Conservation (phyloP, 64 coral and sea anemone genomes). For the Cladopsammia gracilis region DNA sequence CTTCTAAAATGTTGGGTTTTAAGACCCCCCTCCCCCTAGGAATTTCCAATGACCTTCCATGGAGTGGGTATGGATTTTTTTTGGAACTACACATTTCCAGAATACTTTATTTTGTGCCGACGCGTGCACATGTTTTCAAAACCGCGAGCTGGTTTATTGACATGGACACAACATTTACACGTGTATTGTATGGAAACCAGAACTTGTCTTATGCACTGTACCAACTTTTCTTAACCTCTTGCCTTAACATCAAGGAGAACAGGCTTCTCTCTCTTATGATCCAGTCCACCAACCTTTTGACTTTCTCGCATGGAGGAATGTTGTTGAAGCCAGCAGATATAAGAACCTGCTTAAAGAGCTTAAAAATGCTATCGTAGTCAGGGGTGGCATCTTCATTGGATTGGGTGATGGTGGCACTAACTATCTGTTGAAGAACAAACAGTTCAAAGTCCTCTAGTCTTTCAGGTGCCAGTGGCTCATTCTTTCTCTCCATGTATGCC, state of each 20-base stretch:
- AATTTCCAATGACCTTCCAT: too few relatives aligned
- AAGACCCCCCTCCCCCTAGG: too few relatives aligned
- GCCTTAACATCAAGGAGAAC: constrained; percentile 36
- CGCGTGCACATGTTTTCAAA: too few relatives aligned
- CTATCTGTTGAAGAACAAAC: constrained; percentile 46
- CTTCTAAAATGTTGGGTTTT: too few relatives aligned
- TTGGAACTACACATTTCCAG: too few relatives aligned
- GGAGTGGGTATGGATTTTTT: too few relatives aligned
- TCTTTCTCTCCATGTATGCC: constrained; percentile 36
- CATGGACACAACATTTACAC: too few relatives aligned
- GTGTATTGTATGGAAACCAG: too few relatives aligned
- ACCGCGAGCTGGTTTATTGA: too few relatives aligned
- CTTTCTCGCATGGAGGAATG: constrained; percentile 28
- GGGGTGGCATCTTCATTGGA: constrained; percentile 1
- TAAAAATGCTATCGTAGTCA: constrained; percentile 32
- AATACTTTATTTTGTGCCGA: too few relatives aligned
- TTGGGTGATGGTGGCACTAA: constrained; percentile 15
- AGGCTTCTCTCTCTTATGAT: constrained; percentile 13
- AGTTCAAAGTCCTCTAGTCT: constrained; percentile 54
- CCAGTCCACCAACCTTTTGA: constrained; percentile 32
- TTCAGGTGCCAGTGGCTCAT: constrained; percentile 43
- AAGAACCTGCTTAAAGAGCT: constrained; percentile 27
- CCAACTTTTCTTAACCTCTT: constrained; percentile 45
- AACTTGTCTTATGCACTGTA: not conserved
- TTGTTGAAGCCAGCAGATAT: constrained; percentile 36